Conservation (phyloP, 2,888 invertebrate species). For the Caradrina clavipalpis region DNA sequence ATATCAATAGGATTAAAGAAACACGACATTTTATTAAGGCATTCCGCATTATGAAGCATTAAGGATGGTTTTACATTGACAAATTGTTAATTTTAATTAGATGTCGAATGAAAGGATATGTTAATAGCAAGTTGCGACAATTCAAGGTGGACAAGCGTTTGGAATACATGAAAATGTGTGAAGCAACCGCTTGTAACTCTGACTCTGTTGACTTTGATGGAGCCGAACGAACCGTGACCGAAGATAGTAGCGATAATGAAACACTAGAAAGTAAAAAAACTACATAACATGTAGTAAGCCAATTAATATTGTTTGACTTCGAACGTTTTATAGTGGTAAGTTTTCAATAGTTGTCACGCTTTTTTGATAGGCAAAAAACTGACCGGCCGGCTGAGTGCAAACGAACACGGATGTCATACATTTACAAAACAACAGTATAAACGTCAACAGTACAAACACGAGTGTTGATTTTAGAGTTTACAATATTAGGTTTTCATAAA, state of each 20-base stretch:
- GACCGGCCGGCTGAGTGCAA: constrained; percentile 68
- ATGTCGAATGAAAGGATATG: constrained; percentile 68
- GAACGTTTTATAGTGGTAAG: constrained; percentile 43
- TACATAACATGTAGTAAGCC: constrained; percentile 45
- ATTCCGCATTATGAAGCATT: neutral
- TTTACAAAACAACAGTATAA: constrained; percentile 64
- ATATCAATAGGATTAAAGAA: constrained; percentile 17
- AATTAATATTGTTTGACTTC: constrained; percentile 42
- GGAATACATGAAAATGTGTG: constrained; percentile 69
- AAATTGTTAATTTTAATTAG: constrained; percentile 48
- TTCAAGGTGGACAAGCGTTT: constrained; percentile 70
- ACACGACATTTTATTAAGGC: constrained; percentile 9
- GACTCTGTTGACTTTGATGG: constrained; percentile 74
- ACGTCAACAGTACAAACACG: constrained; percentile 50
- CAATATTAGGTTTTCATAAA: constrained; percentile 46
- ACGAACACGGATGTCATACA: constrained; percentile 61
- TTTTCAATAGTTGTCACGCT: constrained; percentile 62
- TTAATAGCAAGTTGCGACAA: constrained; percentile 59
- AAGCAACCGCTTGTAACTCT: constrained; percentile 71
- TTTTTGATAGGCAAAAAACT: constrained; percentile 45
- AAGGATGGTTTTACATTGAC: constrained; percentile 2
- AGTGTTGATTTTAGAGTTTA: constrained; percentile 49
- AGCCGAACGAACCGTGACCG: constrained; percentile 78
- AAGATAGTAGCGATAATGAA: constrained; percentile 77
- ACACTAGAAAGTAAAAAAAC: constrained; percentile 74